Conservation (phyloP, 2,797 vertebrate genomes). For the Cynopterus sphinx region DNA sequence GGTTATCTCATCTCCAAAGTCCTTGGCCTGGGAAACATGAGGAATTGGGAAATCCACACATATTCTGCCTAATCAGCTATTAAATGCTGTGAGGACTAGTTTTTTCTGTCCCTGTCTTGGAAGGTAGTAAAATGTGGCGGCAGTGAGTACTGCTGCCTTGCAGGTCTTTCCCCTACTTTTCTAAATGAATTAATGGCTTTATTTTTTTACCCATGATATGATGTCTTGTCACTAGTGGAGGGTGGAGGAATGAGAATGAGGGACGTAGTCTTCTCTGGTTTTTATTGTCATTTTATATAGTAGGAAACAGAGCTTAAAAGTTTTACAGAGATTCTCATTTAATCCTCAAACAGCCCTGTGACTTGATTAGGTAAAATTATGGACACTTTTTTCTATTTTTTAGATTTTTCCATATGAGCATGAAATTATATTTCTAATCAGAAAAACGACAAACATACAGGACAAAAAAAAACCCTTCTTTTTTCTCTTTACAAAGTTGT, state of each 20-base stretch:
- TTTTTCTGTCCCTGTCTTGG: background rate
- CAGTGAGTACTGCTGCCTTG: background rate
- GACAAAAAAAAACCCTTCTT: background rate
- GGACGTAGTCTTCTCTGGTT: background rate
- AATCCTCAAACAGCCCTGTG: background rate
- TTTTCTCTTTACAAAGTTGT: background rate
- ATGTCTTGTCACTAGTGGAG: background rate
- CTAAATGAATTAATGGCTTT: background rate
- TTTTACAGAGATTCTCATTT: background rate
- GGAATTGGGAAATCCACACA: background rate
- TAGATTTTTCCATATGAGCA: slow-evolving; percentile 33
- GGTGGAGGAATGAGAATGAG: background rate
- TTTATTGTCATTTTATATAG: background rate
- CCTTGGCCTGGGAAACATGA: background rate
- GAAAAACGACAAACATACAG: background rate
- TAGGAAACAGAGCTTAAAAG: background rate
- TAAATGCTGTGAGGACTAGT: background rate
- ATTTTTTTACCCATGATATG: background rate
- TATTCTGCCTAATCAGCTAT: slow-evolving; percentile 6
- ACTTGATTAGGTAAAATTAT: background rate
- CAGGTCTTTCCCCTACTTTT: background rate
- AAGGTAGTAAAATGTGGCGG: background rate
- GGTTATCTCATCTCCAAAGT: background rate
- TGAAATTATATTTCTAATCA: background rate
- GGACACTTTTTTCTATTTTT: background rate